These are phyloP conservation scores for Troides aeacus DNA, from an alignment of 2,888 invertebrate species.

Conservation along the genomic window DNA sequence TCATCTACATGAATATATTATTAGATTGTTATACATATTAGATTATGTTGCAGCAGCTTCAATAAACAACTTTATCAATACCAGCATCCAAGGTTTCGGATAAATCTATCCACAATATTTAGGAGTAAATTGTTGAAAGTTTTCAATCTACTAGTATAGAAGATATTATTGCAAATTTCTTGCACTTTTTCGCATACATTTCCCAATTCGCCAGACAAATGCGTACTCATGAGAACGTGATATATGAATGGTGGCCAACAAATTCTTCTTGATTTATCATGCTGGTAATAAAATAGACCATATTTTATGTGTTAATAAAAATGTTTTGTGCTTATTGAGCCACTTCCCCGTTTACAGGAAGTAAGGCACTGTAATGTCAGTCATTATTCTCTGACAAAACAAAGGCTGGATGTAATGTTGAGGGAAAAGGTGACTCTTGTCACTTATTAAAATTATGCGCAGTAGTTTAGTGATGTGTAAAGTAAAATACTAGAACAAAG, in stretches of 20 bases:
- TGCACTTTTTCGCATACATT: not conserved
- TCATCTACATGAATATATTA: no score
- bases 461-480: not conserved
- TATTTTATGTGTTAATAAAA: conserved; percentile 10
- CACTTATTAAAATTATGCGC: not conserved
- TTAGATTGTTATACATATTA: no score
- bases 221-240: not conserved
- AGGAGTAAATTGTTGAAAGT: no score
- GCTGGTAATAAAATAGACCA: conserved; percentile 1
- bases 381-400: conserved; percentile 27
- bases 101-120: no score
- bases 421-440: conserved; percentile 23
- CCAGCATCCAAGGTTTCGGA: no score
- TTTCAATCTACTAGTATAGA: no score
- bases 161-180: no score
- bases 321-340: conserved; percentile 14
- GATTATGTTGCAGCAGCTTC: no score
- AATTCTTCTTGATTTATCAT: not conserved
- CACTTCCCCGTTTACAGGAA: conserved; percentile 11
- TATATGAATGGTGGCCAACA: not conserved
- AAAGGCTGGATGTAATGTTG: conserved; percentile 20
- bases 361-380: conserved; percentile 19
- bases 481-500: no score
- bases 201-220: not conserved
- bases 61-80: no score